phyloP scores from a whole-genome alignment of 2,113 vertebrate genomes.

The Scomber scombrus region DNA sequence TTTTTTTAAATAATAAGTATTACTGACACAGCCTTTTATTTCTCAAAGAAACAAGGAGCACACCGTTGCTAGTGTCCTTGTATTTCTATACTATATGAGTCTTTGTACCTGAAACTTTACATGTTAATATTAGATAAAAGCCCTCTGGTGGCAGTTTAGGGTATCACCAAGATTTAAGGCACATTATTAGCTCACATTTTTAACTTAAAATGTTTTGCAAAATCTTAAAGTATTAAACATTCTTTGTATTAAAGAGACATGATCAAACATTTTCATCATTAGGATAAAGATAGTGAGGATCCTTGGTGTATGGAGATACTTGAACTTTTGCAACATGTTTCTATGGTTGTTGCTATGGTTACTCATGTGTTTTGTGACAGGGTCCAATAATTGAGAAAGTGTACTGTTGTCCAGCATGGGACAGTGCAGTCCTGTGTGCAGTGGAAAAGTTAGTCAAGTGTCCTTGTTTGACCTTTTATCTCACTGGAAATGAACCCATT shows the following conservation, averaged over 20 bases:
- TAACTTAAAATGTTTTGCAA: neutral
- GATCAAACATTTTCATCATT: neutral
- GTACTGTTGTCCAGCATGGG: neutral
- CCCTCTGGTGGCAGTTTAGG: too few species aligned
- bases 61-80: too few species aligned
- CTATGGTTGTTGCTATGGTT: slow-evolving; percentile 4
- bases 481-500: slow-evolving; percentile 13
- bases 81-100: too few species aligned
- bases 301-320: neutral
- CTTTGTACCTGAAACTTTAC: too few species aligned
- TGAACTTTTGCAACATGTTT: slow-evolving; percentile 6
- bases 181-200: too few species aligned
- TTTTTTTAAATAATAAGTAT: too few species aligned
- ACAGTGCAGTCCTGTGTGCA: slow-evolving; percentile 44
- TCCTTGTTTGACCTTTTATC: slow-evolving; percentile 5
- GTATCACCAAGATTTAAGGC: too few species aligned
- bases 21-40: too few species aligned
- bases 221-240: neutral
- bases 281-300: neutral
- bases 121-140: too few species aligned
- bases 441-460: slow-evolving; percentile 18
- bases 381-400: slow-evolving; percentile 3
- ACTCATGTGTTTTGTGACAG: slow-evolving; percentile 5
- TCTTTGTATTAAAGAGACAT: too few species aligned
- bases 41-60: too few species aligned